Conservation (phyloP, 2,888 invertebrate species). For the Tubiluchus corallicola region DNA sequence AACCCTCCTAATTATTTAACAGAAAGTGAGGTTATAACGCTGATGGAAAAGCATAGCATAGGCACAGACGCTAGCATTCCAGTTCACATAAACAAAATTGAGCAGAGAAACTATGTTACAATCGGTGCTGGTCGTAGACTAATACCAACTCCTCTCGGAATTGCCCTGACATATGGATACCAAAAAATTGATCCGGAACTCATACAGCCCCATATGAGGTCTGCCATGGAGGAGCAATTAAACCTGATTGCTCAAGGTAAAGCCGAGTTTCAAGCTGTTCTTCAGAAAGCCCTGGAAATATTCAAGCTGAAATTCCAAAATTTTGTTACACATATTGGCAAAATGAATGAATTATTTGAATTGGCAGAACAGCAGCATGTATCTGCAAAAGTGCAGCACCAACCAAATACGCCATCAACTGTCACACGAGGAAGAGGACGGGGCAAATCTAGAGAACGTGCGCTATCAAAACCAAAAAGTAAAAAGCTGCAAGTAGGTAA, state of each 20-base stretch:
- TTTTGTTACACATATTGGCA: constrained; percentile 80
- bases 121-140: constrained; percentile 58
- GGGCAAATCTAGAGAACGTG: no score
- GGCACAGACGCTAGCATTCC: constrained; percentile 99
- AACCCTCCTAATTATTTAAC: constrained; percentile 91
- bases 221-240: constrained; percentile 85
- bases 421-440: no score
- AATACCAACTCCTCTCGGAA: constrained; percentile 82
- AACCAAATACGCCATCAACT: no score
- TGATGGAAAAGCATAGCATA: constrained; percentile 99
- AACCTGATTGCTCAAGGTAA: constrained; percentile 78
- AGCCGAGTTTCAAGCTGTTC: constrained; percentile 64
- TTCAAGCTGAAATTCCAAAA: constrained; percentile 87
- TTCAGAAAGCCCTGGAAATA: constrained; percentile 77
- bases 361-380: no score
- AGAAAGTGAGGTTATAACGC: constrained; percentile 81
- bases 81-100: constrained; percentile 96
- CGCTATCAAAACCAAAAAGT: no score
- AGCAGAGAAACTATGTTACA: constrained; percentile 85
- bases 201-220: constrained; percentile 89
- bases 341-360: constrained; percentile 95
- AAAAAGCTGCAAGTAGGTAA: no score
- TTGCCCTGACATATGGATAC: constrained; percentile 91
- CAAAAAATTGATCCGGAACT: constrained; percentile 89
- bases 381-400: no score